A percentile compares a stretch with the other conserved stretches of the same genome.
phyloP scores from a whole-genome alignment of 2,797 vertebrate genomes.

The Poeciliopsis turneri region DNA sequence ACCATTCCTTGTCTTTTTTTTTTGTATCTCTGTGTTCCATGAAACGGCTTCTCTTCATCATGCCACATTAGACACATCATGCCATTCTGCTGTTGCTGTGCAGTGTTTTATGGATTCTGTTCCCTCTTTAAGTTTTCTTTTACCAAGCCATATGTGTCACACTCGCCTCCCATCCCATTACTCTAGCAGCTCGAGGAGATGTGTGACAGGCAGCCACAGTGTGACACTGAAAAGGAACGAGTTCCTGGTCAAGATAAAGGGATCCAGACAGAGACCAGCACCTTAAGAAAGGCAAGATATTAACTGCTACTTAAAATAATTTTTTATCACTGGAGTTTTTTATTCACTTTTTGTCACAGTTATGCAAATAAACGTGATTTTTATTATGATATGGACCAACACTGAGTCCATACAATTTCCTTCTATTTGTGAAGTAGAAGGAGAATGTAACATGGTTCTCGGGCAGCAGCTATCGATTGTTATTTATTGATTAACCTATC shows the following conservation, averaged over 20 bases:
- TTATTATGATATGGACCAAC: neutral
- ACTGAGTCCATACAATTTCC: neutral
- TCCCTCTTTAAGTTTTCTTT: slow-evolving; percentile 82
- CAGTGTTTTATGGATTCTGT: slow-evolving; percentile 83
- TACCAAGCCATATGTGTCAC: slow-evolving; percentile 82
- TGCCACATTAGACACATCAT: slow-evolving; percentile 81
- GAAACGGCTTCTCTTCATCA: slow-evolving; percentile 69
- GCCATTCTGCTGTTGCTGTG: slow-evolving; percentile 83
- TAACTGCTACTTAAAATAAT: fast-evolving
- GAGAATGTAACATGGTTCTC: too few species aligned
- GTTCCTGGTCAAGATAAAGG: slow-evolving; percentile 45
- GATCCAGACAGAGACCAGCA: slow-evolving; percentile 48
- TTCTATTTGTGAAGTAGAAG: neutral
- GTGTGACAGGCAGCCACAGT: slow-evolving; percentile 23
- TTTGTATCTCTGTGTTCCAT: slow-evolving; percentile 78
- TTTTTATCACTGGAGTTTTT: neutral
- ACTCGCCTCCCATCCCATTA: slow-evolving; percentile 87
- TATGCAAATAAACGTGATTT: neutral
- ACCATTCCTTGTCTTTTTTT: slow-evolving; percentile 64
- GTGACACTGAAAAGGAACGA: slow-evolving; percentile 17
- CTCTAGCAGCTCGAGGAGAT: slow-evolving; percentile 78
- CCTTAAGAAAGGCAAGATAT: slow-evolving; percentile 67
- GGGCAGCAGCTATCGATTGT: too few species aligned
- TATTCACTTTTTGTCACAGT: neutral
- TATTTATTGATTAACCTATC: too few species aligned